A percentile compares a stretch with the other conserved stretches of the same genome.
Conservation (phyloP, 2,888 invertebrate species). For the Harpalus rufipes region DNA sequence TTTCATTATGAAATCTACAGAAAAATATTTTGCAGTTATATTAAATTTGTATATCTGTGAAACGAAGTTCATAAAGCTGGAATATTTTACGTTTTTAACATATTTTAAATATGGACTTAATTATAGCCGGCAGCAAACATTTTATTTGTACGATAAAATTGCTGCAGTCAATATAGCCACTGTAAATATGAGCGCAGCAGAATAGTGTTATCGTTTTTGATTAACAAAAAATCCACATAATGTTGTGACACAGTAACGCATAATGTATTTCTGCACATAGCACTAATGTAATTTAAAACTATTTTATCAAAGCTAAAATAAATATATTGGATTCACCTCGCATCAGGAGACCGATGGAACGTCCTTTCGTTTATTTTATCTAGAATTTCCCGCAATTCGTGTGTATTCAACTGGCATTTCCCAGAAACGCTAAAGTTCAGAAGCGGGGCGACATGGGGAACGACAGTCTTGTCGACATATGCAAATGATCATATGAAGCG, state of each 20-base stretch:
- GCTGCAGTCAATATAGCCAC: background rate
- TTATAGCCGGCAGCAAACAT: background rate
- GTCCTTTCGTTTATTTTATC: constrained; percentile 56
- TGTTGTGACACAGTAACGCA: constrained; percentile 1
- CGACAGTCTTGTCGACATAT: constrained; percentile 30
- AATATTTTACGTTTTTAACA: background rate
- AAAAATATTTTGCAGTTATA: too few species aligned
- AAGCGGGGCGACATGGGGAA: constrained; percentile 16
- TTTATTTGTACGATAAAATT: background rate
- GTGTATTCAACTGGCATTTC: constrained; percentile 65
- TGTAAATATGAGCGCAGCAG: background rate
- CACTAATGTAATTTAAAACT: constrained; percentile 29
- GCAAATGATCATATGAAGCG: constrained; percentile 60
- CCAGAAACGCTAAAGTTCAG: constrained; percentile 38
- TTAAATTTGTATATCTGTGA: too few species aligned
- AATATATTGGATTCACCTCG: constrained; percentile 16
- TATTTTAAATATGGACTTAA: background rate
- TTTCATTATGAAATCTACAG: too few species aligned
- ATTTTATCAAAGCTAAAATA: constrained; percentile 29
- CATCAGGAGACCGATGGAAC: constrained; percentile 11
- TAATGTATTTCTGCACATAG: constrained; percentile 1
- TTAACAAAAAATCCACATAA: background rate
- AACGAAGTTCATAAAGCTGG: too few species aligned
- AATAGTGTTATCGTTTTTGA: background rate
- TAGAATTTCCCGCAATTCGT: constrained; percentile 54